Evolutionary conservation across 1,140 invertebrate genomes (phyloP), one percentile per base, ranked within the genome.

Genomic region (Euwallacea fornicatus): DNA sequence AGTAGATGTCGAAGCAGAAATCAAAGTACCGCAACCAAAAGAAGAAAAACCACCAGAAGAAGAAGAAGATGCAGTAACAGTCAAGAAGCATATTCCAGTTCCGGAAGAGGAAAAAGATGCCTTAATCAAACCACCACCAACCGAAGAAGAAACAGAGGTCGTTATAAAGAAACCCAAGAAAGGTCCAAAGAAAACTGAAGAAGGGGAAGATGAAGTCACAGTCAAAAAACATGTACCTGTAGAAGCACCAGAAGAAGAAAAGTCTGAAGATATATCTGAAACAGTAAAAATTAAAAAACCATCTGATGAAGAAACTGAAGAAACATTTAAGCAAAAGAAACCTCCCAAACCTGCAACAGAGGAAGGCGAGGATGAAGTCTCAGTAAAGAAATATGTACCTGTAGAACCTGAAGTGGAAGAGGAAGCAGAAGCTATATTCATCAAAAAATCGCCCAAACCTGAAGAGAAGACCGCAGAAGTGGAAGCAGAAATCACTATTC

Each of bases 311-410:
- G 64, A 70, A 54, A 42, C 41, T 21, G 56, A 60, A 47, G 70
- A 69, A 71, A 50, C 54, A 11, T 13, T 62, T 7, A 66, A 67
- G 42, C 21, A 13, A 73, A 78, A 80, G 10, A 81, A 81, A 71
- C 77, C 78, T 46, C 60, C 71, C 50, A 80, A 80, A 7, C 78
- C 79, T n/a, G 13, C 76, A 56, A 83, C 85, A 13, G 65, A 69
- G 33, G 71, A 67, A 60, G 54, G 9, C 2, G 68, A 64, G 33
- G 69, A 69, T 8, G 69, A 78, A 72, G 50, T 77, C 13, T 64
- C 66, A 33, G 67, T 77, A 7, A 74, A 89, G 75, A 91, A 90
- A 76, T 78, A 53, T 44, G 47, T 72, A n/a, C 69, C 69, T 7
- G 16, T 55, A 15, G 58, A 60, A 61, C 13, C 47, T 46, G 47